These are phyloP conservation scores for Synergus umbraculus DNA, from an alignment of 2,888 invertebrate species.

Conservation along the genomic window DNA sequence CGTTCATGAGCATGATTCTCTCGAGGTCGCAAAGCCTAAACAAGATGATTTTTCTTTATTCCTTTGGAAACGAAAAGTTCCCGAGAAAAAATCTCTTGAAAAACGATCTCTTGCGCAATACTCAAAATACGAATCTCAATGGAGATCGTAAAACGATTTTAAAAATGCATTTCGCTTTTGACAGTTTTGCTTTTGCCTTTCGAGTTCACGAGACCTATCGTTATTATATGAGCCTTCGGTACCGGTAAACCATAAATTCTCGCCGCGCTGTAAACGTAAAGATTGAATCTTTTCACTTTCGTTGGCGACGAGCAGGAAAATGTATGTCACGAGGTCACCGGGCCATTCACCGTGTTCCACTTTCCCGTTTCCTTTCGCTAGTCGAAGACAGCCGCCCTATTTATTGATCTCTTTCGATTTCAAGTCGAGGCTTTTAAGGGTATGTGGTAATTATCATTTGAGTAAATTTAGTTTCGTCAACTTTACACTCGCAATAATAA, in stretches of 20 bases:
- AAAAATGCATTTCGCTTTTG: constrained; percentile 17
- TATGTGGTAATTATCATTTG: not conserved
- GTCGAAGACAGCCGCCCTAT: constrained; percentile 51
- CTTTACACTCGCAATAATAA: not conserved
- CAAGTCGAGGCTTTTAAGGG: constrained; percentile 11
- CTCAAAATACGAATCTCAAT: constrained; percentile 6
- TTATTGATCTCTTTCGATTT: constrained; percentile 28
- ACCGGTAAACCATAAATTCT: constrained; percentile 60
- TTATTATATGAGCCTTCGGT: constrained; percentile 40
- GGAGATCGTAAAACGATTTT: constrained; percentile 27
- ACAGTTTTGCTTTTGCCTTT: constrained; percentile 43
- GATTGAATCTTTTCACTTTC: constrained; percentile 75
- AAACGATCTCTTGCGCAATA: not conserved
- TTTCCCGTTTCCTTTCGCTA: constrained; percentile 71
- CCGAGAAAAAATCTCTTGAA: constrained; percentile 9
- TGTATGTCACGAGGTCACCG: constrained; percentile 75
- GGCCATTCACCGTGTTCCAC: constrained; percentile 76
- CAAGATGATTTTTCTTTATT: constrained; percentile 38
- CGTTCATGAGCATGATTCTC: constrained; percentile 20
- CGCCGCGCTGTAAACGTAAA: constrained; percentile 47
- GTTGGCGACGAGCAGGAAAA: constrained; percentile 70
- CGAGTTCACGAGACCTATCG: constrained; percentile 47
- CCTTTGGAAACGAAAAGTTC: not conserved
- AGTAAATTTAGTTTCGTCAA: not conserved
- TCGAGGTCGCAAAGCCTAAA: constrained; percentile 21